These are phyloP conservation scores for Drosophila recens DNA, from an alignment of 2,888 invertebrate species.

Conservation along the genomic window DNA sequence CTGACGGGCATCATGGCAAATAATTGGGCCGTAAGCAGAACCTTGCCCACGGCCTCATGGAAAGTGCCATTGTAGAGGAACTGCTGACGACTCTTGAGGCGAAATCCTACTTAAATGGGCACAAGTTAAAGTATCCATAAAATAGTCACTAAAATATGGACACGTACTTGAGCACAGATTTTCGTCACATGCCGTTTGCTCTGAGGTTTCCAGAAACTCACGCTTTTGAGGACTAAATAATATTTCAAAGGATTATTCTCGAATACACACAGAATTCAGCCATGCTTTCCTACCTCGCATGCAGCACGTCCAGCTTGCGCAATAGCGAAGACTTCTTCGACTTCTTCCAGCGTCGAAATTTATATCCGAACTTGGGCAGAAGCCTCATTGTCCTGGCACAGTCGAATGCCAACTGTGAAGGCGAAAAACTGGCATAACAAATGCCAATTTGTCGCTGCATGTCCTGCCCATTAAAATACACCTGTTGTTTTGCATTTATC, in stretches of 20 bases:
- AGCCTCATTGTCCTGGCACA: constrained; percentile 59
- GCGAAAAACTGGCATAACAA: constrained; percentile 1
- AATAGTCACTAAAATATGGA: not conserved
- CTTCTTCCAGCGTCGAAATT: constrained; percentile 52
- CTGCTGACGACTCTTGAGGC: constrained; percentile 68
- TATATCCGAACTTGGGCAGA: constrained; percentile 55
- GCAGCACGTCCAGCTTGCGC: constrained; percentile 59
- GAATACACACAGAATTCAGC: not conserved
- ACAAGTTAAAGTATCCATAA: not conserved
- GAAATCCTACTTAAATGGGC: constrained; percentile 21
- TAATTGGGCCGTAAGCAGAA: constrained; percentile 85
- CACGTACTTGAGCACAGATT: not conserved
- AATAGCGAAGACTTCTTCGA: constrained; percentile 41
- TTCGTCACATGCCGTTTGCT: constrained; percentile 30
- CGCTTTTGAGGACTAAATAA: constrained; percentile 50
- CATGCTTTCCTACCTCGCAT: constrained; percentile 42
- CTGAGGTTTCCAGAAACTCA: constrained; percentile 40
- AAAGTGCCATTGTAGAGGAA: constrained; percentile 83
- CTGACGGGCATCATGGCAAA: constrained; percentile 87
- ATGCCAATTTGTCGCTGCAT: constrained; percentile 3
- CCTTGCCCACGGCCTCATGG: constrained; percentile 83
- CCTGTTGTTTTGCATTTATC: constrained; percentile 70
- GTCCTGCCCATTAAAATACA: constrained; percentile 57
- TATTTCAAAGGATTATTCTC: not conserved
- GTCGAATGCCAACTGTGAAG: constrained; percentile 26